Conservation (phyloP, 2,797 vertebrate species). For the Diglossa cyanea region DNA sequence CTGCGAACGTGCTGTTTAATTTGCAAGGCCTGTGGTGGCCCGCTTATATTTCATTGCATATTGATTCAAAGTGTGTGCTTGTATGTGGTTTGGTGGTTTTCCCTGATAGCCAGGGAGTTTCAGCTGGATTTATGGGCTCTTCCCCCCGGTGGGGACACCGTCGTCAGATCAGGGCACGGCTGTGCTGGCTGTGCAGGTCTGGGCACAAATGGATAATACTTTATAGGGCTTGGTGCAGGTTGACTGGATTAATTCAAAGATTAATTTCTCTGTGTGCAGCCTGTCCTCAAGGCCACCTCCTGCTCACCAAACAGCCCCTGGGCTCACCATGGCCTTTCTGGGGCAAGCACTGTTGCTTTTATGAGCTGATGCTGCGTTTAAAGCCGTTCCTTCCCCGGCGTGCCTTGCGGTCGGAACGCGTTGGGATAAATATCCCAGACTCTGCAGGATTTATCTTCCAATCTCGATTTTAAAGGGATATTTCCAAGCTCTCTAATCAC, state of each 20-base stretch:
- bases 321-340: neutral
- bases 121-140: neutral
- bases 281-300: neutral
- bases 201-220: neutral
- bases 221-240: neutral
- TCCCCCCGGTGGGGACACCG: accelerated
- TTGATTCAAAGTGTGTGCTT: neutral
- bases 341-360: neutral
- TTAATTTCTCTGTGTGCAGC: neutral
- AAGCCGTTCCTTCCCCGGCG: neutral
- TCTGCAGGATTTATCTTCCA: constrained; percentile 34
- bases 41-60: neutral
- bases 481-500: neutral
- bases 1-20: constrained; percentile 30
- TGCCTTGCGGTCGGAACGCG: neutral
- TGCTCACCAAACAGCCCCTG: neutral
- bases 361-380: neutral
- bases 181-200: accelerated
- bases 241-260: neutral
- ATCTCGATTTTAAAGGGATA: constrained; percentile 33
- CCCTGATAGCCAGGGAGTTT: neutral
- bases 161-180: accelerated
- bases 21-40: constrained; percentile 51
- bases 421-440: neutral
- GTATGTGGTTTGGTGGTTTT: neutral